These are phyloP conservation scores for Pammene fasciana DNA, from an alignment of 2,888 invertebrate genomes.

Conservation along the genomic window DNA sequence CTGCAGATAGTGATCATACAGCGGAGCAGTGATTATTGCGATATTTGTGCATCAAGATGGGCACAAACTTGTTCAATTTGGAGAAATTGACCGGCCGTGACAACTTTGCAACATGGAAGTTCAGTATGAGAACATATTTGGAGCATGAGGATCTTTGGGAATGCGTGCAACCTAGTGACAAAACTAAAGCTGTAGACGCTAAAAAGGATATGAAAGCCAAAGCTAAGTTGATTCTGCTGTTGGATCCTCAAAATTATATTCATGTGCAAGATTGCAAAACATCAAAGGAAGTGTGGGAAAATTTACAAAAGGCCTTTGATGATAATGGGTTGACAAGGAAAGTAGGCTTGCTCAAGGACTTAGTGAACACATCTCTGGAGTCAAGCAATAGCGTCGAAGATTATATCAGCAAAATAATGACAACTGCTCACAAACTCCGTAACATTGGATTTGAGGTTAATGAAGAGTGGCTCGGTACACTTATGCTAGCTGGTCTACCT, in stretches of 20 bases:
- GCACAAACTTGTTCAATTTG: slow-evolving; percentile 16
- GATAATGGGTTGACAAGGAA: slow-evolving; percentile 40
- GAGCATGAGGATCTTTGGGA: slow-evolving; percentile 11
- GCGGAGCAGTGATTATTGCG: too few relatives aligned
- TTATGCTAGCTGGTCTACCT: slow-evolving; percentile 43
- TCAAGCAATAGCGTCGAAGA: slow-evolving; percentile 43
- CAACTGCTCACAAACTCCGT: slow-evolving; percentile 44
- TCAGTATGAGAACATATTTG: neutral
- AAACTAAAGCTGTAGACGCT: neutral
- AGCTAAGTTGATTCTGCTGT: neutral
- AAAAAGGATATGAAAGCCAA: neutral
- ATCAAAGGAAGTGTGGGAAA: slow-evolving; percentile 36
- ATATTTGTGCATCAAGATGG: neutral
- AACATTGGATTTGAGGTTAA: slow-evolving; percentile 45
- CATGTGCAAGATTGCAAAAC: slow-evolving; percentile 31
- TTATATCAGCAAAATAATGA: slow-evolving; percentile 45
- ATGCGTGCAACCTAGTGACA: neutral
- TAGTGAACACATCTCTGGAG: slow-evolving; percentile 44
- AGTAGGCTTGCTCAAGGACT: slow-evolving; percentile 45
- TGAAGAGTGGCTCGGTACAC: slow-evolving; percentile 48
- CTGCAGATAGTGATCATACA: neutral
- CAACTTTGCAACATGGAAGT: slow-evolving; percentile 8
- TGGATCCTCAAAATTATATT: slow-evolving; percentile 2
- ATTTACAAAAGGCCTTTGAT: slow-evolving; percentile 34
- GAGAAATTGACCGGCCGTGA: slow-evolving; percentile 16